These are phyloP conservation scores for Heptranchias perlo DNA, from an alignment of 2,113 vertebrate genomes.

Conservation along the genomic window DNA sequence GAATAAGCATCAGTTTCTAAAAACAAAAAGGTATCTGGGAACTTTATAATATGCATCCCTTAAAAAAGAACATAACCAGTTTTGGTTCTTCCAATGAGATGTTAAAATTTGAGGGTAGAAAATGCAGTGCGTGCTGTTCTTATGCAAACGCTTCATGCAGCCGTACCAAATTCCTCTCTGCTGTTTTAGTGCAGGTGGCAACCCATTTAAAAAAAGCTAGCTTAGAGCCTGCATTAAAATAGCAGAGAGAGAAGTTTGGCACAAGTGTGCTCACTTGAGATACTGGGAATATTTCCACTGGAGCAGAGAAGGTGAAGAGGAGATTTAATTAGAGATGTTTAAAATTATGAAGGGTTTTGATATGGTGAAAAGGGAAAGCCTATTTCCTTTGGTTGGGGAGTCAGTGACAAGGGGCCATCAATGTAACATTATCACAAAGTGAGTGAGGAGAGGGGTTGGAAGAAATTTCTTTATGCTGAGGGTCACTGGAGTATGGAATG, in stretches of 20 bases:
- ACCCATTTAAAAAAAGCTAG: too few species aligned
- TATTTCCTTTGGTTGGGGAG: neutral
- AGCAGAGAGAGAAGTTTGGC: neutral
- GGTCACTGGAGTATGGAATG: neutral
- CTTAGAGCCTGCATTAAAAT: neutral
- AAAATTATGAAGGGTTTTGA: too few species aligned
- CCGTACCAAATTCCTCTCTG: too few species aligned
- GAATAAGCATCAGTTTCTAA: neutral
- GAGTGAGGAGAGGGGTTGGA: neutral
- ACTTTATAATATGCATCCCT: neutral
- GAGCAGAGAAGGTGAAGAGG: neutral
- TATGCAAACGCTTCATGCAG: neutral
- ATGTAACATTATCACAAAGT: neutral
- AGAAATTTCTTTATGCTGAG: neutral
- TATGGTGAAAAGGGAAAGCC: neutral
- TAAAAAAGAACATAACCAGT: neutral
- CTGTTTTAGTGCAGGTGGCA: too few species aligned
- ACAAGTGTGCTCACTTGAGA: neutral
- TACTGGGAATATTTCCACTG: neutral
- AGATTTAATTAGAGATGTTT: neutral
- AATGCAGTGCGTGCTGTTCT: neutral
- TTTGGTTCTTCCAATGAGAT: neutral
- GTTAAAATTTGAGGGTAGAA: neutral
- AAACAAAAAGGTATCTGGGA: neutral
- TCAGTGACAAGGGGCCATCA: neutral